Base-by-base conservation (phyloP, 2,888 invertebrate species). In the Atrina japonica region DNA sequence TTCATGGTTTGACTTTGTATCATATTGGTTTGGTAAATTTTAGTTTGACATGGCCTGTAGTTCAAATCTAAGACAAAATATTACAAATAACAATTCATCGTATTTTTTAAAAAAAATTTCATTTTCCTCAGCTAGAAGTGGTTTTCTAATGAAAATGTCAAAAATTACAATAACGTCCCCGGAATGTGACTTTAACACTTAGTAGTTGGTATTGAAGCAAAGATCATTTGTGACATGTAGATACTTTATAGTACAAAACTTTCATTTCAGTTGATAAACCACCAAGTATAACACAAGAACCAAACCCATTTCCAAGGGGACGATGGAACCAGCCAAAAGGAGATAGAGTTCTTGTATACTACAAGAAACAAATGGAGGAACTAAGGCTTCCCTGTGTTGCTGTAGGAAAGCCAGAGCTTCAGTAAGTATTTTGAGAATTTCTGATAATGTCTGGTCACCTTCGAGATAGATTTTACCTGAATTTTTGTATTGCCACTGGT, bases 291-390 rank as follows among this genome's bases (percentile, higher is more conserved):
- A 55, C 21, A 6, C 6, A n/a, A 25, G 66, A 58, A 40, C 66
- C 66, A 11, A 40, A 50, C 21, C 55, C 58, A 49, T 56, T 40
- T 14, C 49, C 56, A 18, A n/a, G 25, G 56, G 6, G 16, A 1
- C 27, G 23, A 6, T 27, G 40, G 35, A 23, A 47, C 49, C 58
- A 40, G 47, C 56, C 56, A 27, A 6, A 40, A 11, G 66, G 66
- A 29, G 66, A 66, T 41, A 49, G 30, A 58, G 66, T 66, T 1
- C 49, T 49, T 25, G 58, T 66, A 9, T 66, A 66, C 55, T 40
- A 58, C 16, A 18, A 14, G 29, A 66, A 66, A 66, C 56, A 58
- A 41, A 29, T 49, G 35, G 58, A 66, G n/a, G 29, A 47, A 49
- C 45, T 60, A n/a, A 43, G 30, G 27, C 49, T 66, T 16, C n/a